Evolutionary conservation across 2,797 vertebrate species (phyloP).

Genomic region (Siniperca obscura): DNA sequence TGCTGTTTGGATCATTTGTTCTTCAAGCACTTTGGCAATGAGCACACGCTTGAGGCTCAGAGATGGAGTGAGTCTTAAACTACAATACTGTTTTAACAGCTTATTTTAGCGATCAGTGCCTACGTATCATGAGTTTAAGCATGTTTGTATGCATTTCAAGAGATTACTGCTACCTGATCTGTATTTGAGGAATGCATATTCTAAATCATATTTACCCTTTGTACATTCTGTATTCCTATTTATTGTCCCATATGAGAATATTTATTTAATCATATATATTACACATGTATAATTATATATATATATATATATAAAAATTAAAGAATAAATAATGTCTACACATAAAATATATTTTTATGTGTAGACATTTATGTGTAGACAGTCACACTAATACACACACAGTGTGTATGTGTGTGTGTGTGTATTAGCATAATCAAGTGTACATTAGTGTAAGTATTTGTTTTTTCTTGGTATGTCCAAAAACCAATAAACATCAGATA

Average conservation of each 20-base stretch:
- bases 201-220: neutral
- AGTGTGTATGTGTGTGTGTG: neutral
- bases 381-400: no score
- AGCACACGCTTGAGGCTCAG: conserved; percentile 15
- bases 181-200: neutral
- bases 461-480: neutral
- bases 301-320: neutral
- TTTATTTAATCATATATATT: conserved; percentile 1
- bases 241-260: neutral
- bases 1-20: conserved; percentile 33
- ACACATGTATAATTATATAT: neutral
- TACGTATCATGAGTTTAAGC: neutral
- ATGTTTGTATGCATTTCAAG: neutral
- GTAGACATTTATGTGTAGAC: no score
- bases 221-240: neutral
- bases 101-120: neutral
- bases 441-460: neutral
- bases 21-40: conserved; percentile 35
- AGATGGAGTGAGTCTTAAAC: neutral
- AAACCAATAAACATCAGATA: neutral
- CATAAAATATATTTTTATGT: neutral
- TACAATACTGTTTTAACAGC: no score
- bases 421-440: neutral
- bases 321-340: no score
- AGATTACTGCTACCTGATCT: neutral